These are phyloP conservation scores for Zaprionus capensis DNA, from an alignment of 1,140 invertebrate species.

Conservation along the genomic window DNA sequence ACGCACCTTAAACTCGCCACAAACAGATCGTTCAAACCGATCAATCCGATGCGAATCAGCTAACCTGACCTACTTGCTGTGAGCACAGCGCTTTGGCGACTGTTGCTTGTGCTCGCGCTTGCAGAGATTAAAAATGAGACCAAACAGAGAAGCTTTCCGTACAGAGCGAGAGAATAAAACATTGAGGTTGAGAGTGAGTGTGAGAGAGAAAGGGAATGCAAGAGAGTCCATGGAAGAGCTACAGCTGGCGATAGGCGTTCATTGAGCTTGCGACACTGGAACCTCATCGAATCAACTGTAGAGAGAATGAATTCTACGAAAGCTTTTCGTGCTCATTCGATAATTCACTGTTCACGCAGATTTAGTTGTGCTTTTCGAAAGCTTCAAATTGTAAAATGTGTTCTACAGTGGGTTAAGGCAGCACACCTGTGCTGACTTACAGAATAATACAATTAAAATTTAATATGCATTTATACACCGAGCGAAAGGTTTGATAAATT, in stretches of 20 bases:
- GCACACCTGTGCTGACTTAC: background rate
- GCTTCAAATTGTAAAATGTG: background rate
- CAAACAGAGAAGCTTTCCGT: background rate
- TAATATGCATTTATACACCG: background rate
- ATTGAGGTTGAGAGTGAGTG: background rate
- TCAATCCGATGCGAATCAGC: background rate
- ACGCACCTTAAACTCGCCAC: slow-evolving; percentile 6
- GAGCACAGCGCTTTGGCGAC: slow-evolving; percentile 27
- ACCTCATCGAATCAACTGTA: background rate
- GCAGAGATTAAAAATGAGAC: background rate
- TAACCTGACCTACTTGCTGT: slow-evolving; percentile 24
- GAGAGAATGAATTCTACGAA: background rate
- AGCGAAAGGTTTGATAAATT: background rate
- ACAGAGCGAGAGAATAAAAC: background rate
- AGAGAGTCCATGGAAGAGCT: background rate
- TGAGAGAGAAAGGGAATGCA: background rate
- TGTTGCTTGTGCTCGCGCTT: slow-evolving; percentile 5
- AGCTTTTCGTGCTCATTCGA: background rate
- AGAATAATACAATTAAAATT: background rate
- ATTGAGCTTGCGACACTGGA: slow-evolving; percentile 3
- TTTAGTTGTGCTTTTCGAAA: background rate
- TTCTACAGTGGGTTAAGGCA: background rate
- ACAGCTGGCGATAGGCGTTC: background rate
- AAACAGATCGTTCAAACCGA: background rate
- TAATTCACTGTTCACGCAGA: background rate